A percentile compares a stretch with the other conserved stretches of the same genome.
Evolutionary conservation across 64 coral and sea anemone species (phyloP).

Genomic region (Montipora capricornis): DNA sequence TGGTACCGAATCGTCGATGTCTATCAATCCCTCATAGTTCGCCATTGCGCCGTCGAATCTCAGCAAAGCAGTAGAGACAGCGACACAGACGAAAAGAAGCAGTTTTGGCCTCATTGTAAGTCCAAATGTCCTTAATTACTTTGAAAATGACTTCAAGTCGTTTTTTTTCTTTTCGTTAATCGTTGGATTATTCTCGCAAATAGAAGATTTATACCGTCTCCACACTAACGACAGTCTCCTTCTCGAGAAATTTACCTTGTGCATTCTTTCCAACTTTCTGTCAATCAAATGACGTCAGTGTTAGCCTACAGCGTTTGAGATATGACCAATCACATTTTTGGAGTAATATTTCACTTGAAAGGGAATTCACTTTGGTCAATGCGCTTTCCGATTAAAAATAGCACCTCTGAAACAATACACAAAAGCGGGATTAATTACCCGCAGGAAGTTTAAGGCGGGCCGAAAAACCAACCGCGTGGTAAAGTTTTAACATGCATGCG

Average conservation of each 20-base stretch:
- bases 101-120: conserved; percentile 41
- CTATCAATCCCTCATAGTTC: conserved; percentile 33
- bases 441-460: too few species aligned
- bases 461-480: too few species aligned
- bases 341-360: neutral
- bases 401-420: neutral
- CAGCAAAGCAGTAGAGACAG: neutral
- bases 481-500: too few species aligned
- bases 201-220: neutral
- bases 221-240: neutral
- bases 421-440: neutral
- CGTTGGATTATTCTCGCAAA: neutral
- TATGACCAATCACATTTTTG: conserved; percentile 13
- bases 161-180: neutral
- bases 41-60: conserved; percentile 6
- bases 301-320: conserved; percentile 14
- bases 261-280: conserved; percentile 51
- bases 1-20: conserved; percentile 18
- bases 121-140: neutral
- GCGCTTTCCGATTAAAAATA: neutral
- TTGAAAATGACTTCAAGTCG: neutral
- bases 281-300: conserved; percentile 94
- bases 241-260: conserved; percentile 7
- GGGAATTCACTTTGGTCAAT: too few species aligned
- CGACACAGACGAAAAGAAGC: conserved; percentile 33